These are phyloP conservation scores for Porites evermanni DNA, from an alignment of 92 coral and sea anemone genomes.

Conservation along the genomic window DNA sequence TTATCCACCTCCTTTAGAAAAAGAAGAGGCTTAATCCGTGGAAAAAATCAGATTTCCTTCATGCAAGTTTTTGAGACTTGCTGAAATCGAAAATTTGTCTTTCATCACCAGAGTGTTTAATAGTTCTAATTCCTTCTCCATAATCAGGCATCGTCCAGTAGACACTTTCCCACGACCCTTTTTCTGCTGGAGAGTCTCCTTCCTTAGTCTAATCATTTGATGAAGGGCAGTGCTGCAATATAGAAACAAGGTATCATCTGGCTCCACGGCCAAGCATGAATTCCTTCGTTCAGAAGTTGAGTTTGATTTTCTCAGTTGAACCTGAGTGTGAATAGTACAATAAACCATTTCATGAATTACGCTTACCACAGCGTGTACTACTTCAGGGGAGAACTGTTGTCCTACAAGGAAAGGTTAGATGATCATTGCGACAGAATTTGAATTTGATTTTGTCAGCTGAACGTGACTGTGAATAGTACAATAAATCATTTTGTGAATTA, in stretches of 20 bases:
- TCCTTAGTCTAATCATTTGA: constrained; percentile 44
- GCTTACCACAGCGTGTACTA: constrained; percentile 41
- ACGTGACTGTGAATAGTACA: constrained; percentile 21
- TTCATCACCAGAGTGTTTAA: background rate
- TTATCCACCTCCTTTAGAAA: constrained; percentile 22
- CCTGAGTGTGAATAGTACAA: constrained; percentile 15
- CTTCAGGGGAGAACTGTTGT: constrained; percentile 14
- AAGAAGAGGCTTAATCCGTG: constrained; percentile 18
- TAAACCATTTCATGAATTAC: constrained; percentile 58
- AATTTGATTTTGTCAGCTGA: constrained; percentile 17
- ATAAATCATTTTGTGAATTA: constrained; percentile 53
- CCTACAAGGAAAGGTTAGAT: constrained; percentile 25
- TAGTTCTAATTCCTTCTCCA: constrained; percentile 16
- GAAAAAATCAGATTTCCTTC: constrained; percentile 36
- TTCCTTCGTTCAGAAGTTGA: background rate
- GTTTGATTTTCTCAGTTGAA: constrained; percentile 21
- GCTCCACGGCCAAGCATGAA: constrained; percentile 20
- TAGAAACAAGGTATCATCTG: constrained; percentile 48
- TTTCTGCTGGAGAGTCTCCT: constrained; percentile 18
- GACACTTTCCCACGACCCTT: constrained; percentile 15
- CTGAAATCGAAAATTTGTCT: constrained; percentile 26
- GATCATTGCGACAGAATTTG: constrained; percentile 3
- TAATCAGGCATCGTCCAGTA: background rate
- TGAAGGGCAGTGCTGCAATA: constrained; percentile 57
- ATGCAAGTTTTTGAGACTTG: background rate